These are phyloP conservation scores for Glyptemys insculpta DNA, from an alignment of 2,797 vertebrate genomes.

Conservation along the genomic window DNA sequence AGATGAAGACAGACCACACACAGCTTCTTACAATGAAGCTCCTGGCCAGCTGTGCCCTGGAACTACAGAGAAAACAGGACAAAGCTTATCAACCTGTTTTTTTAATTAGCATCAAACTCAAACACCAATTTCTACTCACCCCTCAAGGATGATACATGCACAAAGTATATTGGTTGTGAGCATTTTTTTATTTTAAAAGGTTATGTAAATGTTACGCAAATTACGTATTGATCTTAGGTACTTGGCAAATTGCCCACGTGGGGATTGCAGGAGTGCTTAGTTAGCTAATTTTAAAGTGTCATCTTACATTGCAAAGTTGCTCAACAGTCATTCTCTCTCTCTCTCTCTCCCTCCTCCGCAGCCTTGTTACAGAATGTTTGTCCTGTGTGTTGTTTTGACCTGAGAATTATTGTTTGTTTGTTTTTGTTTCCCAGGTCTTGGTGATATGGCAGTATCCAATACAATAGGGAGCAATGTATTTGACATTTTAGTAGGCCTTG, in stretches of 20 bases:
- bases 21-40: neutral
- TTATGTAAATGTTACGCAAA: neutral
- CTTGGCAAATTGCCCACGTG: neutral
- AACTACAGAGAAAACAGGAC: neutral
- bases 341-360: neutral
- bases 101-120: neutral
- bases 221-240: neutral
- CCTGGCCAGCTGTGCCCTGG: neutral
- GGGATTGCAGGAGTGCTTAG: neutral
- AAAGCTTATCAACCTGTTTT: neutral
- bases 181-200: conserved; percentile 7
- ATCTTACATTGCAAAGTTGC: neutral
- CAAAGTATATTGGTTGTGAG: neutral
- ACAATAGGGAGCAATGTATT: conserved; percentile 98
- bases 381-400: neutral
- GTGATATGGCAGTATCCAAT: conserved; percentile 98
- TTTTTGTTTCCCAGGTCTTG: conserved; percentile 85
- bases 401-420: neutral
- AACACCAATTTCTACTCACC: neutral
- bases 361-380: neutral
- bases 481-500: conserved; percentile 96
- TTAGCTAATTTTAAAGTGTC: neutral
- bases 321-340: neutral
- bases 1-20: neutral
- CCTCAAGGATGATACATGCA: neutral